Base-by-base conservation (phyloP, 37 sponge, comb jelly and placozoan species). In the Axinella damicornis region DNA sequence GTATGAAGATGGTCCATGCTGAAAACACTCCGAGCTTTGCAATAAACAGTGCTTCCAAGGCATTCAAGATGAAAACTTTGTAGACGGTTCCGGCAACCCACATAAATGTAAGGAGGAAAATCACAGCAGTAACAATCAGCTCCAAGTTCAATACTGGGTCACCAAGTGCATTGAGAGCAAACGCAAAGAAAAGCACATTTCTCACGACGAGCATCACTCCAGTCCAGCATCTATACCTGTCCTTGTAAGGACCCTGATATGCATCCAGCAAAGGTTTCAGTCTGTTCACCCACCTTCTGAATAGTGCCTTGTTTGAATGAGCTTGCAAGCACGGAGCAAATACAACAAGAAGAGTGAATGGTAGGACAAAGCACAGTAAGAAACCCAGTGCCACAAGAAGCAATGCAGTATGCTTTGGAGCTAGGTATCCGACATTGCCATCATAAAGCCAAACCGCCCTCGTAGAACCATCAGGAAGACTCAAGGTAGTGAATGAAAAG, bases 221-320 rank as follows among this genome's bases (percentile, higher is more conserved):
- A 30, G 82, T 39, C 82, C 82, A 81, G 57, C 69, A 53, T 16
- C 66, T 69, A 39, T 25, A 81, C 46, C n/a, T 28, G 36, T 63
- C 71, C 20, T 81, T 70, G 57, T 81, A 81, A 21, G 82, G 82
- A 27, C 66, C 69, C 30, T 69, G 41, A 36, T 81, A 70, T 21
- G 82, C 71, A 63, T 79, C 80, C 32, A 65, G 18, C 33, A 65
- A 63, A 5, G 60, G 67, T 41, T 59, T 63, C 37, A 69, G 37
- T 69, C 36, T 69, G 37, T 69, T 69, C 15, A 69, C 36, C 69
- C 69, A 69, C 46, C 46, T 46, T 35, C 37, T 69, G 15, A 69
- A 36, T 32, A 22, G 36, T 2, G 4, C 37, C 69, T 20, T 38
- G 20, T 69, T 19, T 38, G 69, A 69, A 33, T 69, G 37, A 19